phyloP scores from a whole-genome alignment of 2,797 vertebrate species.

The Tympanoctomys barrerae region DNA sequence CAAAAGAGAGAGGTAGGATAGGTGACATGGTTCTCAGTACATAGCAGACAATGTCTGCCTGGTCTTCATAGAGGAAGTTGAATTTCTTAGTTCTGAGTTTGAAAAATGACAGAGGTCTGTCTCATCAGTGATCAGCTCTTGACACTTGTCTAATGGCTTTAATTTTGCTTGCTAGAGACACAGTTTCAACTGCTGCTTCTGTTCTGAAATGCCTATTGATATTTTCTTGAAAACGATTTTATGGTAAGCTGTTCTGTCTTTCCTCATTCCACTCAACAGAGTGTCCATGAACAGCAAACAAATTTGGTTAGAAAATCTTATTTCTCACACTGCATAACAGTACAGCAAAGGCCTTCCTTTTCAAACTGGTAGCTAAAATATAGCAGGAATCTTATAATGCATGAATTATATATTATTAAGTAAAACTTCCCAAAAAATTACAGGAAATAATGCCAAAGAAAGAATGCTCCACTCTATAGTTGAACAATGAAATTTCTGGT shows the following conservation, averaged over 20 bases:
- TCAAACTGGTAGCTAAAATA: constrained; percentile 35
- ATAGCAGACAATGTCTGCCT: neutral
- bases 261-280: constrained; percentile 12
- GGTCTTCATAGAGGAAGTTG: neutral
- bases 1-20: neutral
- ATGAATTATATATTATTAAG: constrained; percentile 59
- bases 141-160: constrained; percentile 64
- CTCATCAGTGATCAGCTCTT: constrained; percentile 13
- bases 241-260: constrained; percentile 32
- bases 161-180: constrained; percentile 53
- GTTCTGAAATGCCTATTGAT: constrained; percentile 7
- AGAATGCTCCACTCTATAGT: constrained; percentile 20
- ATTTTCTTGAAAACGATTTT: constrained; percentile 62
- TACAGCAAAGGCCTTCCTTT: constrained; percentile 22
- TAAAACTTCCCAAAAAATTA: neutral
- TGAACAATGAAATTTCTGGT: constrained; percentile 48
- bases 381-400: neutral
- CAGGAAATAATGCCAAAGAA: constrained; percentile 41
- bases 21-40: neutral
- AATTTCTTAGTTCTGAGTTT: constrained; percentile 20
- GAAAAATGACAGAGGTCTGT: neutral
- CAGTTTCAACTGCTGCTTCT: constrained; percentile 12
- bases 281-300: constrained; percentile 37
- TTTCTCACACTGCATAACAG: constrained; percentile 45
- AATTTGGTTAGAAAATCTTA: constrained; percentile 64